These are phyloP conservation scores for Onchidella celtica DNA, from an alignment of 2,888 invertebrate species.

Conservation along the genomic window DNA sequence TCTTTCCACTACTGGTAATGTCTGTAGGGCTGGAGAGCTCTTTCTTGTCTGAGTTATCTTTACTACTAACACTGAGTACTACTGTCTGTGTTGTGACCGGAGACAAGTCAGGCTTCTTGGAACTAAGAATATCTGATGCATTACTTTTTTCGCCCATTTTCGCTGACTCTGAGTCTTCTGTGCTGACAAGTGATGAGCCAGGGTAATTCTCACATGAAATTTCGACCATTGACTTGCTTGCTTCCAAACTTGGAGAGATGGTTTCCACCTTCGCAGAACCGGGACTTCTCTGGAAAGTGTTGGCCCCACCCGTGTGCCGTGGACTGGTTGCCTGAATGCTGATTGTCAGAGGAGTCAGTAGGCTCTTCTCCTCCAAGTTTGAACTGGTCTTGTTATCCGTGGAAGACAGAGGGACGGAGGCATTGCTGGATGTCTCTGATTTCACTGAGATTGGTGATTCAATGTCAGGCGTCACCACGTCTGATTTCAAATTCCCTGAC, in stretches of 20 bases:
- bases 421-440: slow-evolving; percentile 46
- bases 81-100: slow-evolving; percentile 10
- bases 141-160: background rate
- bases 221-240: background rate
- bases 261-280: background rate
- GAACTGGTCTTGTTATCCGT: slow-evolving; percentile 28
- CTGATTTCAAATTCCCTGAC: background rate
- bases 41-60: slow-evolving; percentile 31
- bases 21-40: background rate
- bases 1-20: background rate
- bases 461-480: slow-evolving; percentile 38
- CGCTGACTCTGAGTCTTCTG: background rate
- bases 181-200: background rate
- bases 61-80: slow-evolving; percentile 38
- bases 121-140: background rate
- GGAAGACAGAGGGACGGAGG: slow-evolving; percentile 47
- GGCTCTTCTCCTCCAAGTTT: slow-evolving; percentile 8
- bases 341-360: background rate
- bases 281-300: background rate
- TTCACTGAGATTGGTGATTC: slow-evolving; percentile 47
- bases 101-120: slow-evolving; percentile 6
- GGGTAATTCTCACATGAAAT: background rate
- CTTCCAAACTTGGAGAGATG: background rate
- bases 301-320: background rate
- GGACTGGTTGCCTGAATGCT: background rate